Base-by-base conservation (phyloP, 2,888 invertebrate genomes). In the Caenorhabditis sinica region DNA sequence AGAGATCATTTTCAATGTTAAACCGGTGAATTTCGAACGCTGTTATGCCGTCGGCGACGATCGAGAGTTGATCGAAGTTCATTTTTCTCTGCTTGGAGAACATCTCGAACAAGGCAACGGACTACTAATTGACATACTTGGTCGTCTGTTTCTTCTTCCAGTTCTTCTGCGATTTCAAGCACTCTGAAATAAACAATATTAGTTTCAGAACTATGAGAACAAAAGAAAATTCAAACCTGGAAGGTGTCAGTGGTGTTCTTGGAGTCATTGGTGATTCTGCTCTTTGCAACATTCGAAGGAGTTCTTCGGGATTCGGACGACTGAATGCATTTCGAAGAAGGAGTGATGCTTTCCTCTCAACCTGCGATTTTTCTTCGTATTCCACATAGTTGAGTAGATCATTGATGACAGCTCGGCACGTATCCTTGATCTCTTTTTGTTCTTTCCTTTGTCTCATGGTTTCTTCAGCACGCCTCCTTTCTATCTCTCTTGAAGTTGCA, bases 351-450 rank as follows among this genome's bases (percentile, higher is more conserved):
- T 89, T 89, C 30, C 89, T 45, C 60, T 89, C 89, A n/a, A 83
- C 86, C 30, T 73, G 74, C 0, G 88, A 86, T 65, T 77, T 83
- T 56, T 89, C 88, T 53, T 89, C 89, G 66, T 89, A 89, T 36
- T 86, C 86, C 45, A 89, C 87, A 74, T 89, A 90, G 71, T 89
- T 89, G 61, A 90, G 75, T 11, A 90, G 75, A 84, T 90, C 90
- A 28, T 68, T 84, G 36, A 90, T 86, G n/a, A 90, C 90, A 9
- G 72, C 40, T 68, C 61, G 60, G 56, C 89, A 89, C 15, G 80
- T 82, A 40, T 82, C 58, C 20, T 63, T 75, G 11, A 76, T 83
- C 20, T 83, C 71, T 23, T 76, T 58, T 13, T 68, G 73, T 17
- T 69, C 74, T 56, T 40, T 56, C 40, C 30, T 40, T 28, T 33